Evolutionary conservation across 2,888 invertebrate species (phyloP).

Genomic region (Lycaena phlaeas): DNA sequence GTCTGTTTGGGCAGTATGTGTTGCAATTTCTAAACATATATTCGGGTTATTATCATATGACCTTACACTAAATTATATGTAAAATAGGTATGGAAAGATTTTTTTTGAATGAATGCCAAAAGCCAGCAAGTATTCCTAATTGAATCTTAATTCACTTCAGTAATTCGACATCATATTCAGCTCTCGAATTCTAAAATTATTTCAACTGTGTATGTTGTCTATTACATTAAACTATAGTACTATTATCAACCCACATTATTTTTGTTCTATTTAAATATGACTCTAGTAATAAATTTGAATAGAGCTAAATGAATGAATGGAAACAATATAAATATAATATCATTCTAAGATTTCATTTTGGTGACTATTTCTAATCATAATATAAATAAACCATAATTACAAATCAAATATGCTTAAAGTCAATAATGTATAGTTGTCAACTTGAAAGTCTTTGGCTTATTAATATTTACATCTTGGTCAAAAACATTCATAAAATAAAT

Average conservation of each 20-base stretch:
- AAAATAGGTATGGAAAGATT: slow-evolving; percentile 16
- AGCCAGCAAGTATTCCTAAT: too few species aligned
- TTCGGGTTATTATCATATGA: slow-evolving; percentile 15
- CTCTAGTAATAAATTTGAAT: not conserved
- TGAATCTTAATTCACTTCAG: slow-evolving; percentile 15
- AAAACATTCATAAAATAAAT: slow-evolving; percentile 44
- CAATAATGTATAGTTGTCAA: slow-evolving; percentile 51
- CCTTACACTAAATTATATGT: too few species aligned
- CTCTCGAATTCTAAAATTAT: slow-evolving; percentile 4
- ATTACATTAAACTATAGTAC: slow-evolving; percentile 7
- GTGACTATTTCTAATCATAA: slow-evolving; percentile 14
- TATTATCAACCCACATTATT: slow-evolving; percentile 11
- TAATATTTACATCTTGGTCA: slow-evolving; percentile 53
- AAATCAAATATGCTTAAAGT: slow-evolving; percentile 32
- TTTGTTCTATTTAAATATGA: not conserved
- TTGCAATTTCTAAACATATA: slow-evolving; percentile 16
- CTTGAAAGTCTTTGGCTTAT: slow-evolving; percentile 59
- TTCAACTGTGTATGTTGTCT: slow-evolving; percentile 3
- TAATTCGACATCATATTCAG: slow-evolving; percentile 10
- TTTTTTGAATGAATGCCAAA: too few species aligned
- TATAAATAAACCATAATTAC: slow-evolving; percentile 22
- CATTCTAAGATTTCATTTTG: not conserved
- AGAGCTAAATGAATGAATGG: slow-evolving; percentile 5
- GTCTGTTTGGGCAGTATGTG: slow-evolving; percentile 63
- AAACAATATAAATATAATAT: not conserved